Evolutionary conservation across 1,140 invertebrate genomes (phyloP), one percentile per base, ranked within the genome.

Genomic region (Tetragnatha versicolor): DNA sequence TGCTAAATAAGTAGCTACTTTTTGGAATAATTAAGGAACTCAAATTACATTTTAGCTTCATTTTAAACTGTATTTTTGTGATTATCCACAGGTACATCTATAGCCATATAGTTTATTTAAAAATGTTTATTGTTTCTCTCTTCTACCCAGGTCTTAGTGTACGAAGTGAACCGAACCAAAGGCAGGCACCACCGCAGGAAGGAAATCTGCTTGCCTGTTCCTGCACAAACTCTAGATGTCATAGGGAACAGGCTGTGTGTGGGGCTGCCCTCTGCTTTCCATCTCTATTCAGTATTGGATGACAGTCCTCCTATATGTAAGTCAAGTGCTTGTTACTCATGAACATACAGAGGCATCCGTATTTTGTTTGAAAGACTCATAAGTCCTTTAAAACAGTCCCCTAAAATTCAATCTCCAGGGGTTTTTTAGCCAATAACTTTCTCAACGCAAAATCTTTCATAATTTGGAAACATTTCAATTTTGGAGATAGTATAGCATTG

Each of bases 161-260:
- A 96, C 86, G 94, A 97, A 88, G 96, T 98, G 72, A 96, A 94
- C 45, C 90, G 96, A 83, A 95, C 93, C 33, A 94, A 95, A 85
- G 91, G 91, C 81, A 89, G 96, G 55, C 93, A 97, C 84, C 92
- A 92, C 83, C 90, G 93, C 82, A 88, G 96, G 47, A 90, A 94
- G 58, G 97, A 98, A 87, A 91, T 98, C 81, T 91, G 93, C 82
- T 90, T 98, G 82, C 93, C 94, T 31, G 94, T 94, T 82, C 91
- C 92, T 81, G 95, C 96, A 72, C 95, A 97, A 87, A 94, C 92
- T 81, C 86, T 99, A 76, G 93, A 96, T 86, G 88, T 95, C 73
- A 91, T 91, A 51, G 93, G 95, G 83, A 93, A 93, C 69, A 88
- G 92, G 79, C 87, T 97, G n/a, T 95, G 93, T 86, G 93, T 97